A percentile compares a stretch with the other conserved stretches of the same genome.
These are phyloP conservation scores for Dreissena rostriformis DNA, from an alignment of 1,140 invertebrate genomes.

Conservation along the genomic window DNA sequence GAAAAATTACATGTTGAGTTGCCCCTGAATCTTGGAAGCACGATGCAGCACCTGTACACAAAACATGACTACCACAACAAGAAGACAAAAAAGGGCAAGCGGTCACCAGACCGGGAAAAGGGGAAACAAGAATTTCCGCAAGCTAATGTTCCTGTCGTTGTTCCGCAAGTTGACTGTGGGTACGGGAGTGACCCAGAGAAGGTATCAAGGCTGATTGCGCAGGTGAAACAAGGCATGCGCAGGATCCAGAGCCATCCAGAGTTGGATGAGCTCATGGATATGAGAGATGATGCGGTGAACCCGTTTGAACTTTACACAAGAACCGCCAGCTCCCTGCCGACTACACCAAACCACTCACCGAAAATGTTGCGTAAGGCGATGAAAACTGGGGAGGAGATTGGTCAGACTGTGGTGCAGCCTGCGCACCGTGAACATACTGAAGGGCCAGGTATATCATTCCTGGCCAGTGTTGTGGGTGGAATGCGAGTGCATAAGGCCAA, in stretches of 20 bases:
- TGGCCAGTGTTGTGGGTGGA: neutral
- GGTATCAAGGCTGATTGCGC: neutral
- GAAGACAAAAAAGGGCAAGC: too few species aligned
- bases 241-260: neutral
- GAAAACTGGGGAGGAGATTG: neutral
- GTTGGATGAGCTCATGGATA: neutral
- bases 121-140: too few species aligned
- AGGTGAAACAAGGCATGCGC: neutral
- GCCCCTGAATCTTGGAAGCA: too few species aligned
- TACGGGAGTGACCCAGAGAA: neutral
- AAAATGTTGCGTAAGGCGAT: neutral
- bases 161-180: neutral
- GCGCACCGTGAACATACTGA: neutral
- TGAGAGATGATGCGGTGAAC: neutral
- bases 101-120: too few species aligned
- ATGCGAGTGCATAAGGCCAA: neutral
- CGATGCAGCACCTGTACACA: too few species aligned
- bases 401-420: neutral
- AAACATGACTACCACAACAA: too few species aligned
- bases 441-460: slow-evolving; percentile 2
- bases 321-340: neutral
- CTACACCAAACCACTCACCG: neutral
- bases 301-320: neutral
- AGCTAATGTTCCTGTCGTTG: too few species aligned
- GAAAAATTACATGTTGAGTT: too few species aligned